phyloP scores from a whole-genome alignment of 2,797 vertebrate genomes.

The Tapirus indicus region DNA sequence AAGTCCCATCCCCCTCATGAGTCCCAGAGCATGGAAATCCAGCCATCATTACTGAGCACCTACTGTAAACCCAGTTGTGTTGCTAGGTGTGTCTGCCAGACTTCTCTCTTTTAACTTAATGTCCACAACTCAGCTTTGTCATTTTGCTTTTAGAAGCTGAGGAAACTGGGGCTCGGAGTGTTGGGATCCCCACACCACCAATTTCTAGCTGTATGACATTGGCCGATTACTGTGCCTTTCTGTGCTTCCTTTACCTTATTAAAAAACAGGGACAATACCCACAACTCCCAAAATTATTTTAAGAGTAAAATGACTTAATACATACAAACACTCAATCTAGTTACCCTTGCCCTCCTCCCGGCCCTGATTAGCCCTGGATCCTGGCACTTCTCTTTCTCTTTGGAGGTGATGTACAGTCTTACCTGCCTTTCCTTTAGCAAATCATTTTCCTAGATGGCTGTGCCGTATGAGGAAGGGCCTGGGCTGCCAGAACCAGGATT shows the following conservation, averaged over 20 bases:
- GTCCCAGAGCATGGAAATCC: background rate
- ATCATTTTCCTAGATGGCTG: no score
- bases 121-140: background rate
- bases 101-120: background rate
- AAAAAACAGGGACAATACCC: background rate
- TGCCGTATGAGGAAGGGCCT: no score
- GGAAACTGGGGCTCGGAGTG: background rate
- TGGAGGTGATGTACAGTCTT: no score
- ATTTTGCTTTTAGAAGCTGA: background rate
- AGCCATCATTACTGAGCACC: background rate
- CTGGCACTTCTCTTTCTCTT: no score
- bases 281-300: background rate
- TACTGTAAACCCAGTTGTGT: background rate
- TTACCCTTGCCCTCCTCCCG: background rate
- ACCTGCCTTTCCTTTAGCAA: no score
- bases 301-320: constrained; percentile 11
- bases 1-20: background rate
- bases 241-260: background rate
- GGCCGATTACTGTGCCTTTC: background rate
- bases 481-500: no score
- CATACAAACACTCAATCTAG: background rate
- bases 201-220: background rate
- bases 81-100: background rate
- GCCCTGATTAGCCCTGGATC: background rate
- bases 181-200: background rate